phyloP scores from a whole-genome alignment of 1,140 invertebrate species.

The Cryptotermes secundus region DNA sequence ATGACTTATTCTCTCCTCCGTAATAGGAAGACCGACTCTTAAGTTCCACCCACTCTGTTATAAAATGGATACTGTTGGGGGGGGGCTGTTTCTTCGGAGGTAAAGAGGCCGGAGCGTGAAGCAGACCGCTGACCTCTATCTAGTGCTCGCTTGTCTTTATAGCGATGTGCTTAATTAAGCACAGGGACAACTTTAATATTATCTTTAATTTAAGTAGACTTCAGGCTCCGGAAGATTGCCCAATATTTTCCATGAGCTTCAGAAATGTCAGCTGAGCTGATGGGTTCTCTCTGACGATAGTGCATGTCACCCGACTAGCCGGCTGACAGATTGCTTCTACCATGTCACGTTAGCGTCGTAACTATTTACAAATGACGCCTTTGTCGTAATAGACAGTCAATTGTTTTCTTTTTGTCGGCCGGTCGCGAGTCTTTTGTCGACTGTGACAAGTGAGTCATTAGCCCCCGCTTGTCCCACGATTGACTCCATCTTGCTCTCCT shows the following conservation, averaged over 20 bases:
- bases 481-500: not conserved
- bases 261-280: too few species aligned
- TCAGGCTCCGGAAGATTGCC: not conserved
- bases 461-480: conserved; percentile 6
- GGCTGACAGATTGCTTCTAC: not conserved
- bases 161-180: too few species aligned
- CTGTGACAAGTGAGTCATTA: conserved; percentile 7
- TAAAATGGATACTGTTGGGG: too few species aligned
- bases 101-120: not conserved
- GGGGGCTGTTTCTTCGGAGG: too few species aligned
- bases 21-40: too few species aligned
- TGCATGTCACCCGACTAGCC: not conserved
- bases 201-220: too few species aligned
- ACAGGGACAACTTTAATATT: too few species aligned
- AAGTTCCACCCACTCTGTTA: too few species aligned
- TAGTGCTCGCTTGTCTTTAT: too few species aligned
- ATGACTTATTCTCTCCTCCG: too few species aligned
- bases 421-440: not conserved
- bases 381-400: conserved; percentile 2
- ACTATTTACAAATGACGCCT: conserved; percentile 19
- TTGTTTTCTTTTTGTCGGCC: not conserved
- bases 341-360: not conserved
- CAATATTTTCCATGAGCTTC: not conserved
- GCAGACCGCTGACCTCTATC: too few species aligned
- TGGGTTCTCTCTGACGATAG: not conserved